Evolutionary conservation across 2,113 vertebrate species (phyloP).

Genomic region (Microtus pennsylvanicus): DNA sequence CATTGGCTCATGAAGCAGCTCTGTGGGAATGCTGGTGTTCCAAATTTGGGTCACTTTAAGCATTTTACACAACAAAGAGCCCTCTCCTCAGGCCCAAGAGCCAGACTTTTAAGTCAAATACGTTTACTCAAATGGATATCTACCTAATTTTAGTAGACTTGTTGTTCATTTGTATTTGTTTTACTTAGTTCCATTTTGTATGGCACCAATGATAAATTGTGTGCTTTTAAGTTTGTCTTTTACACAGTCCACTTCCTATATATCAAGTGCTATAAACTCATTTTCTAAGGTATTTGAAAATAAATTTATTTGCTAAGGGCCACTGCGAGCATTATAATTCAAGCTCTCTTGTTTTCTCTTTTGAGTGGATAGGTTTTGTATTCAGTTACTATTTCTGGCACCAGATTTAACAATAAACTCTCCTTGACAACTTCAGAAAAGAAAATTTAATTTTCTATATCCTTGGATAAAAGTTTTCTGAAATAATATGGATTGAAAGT

Average conservation of each 20-base stretch:
- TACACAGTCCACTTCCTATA: not conserved
- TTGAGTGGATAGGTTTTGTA: constrained; percentile 12
- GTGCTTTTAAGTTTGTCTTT: constrained; percentile 34
- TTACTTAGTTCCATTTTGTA: constrained; percentile 22
- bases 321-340: constrained; percentile 4
- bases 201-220: not conserved
- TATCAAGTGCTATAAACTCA: not conserved
- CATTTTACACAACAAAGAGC: not conserved
- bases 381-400: constrained; percentile 42
- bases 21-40: not conserved
- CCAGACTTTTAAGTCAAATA: not conserved
- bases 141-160: constrained; percentile 27
- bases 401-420: constrained; percentile 34
- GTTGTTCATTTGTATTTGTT: constrained; percentile 34
- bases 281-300: constrained; percentile 30
- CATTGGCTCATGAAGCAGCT: not conserved
- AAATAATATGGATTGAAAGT: constrained; percentile 54
- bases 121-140: not conserved
- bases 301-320: constrained; percentile 29
- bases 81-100: not conserved
- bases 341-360: not conserved
- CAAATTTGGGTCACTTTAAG: not conserved
- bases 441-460: constrained; percentile 61
- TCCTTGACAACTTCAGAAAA: constrained; percentile 30
- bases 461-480: constrained; percentile 56